A percentile compares a stretch with the other conserved stretches of the same genome.
Evolutionary conservation across 2,113 vertebrate genomes (phyloP).

Genomic region (Ramphastos sulfuratus): DNA sequence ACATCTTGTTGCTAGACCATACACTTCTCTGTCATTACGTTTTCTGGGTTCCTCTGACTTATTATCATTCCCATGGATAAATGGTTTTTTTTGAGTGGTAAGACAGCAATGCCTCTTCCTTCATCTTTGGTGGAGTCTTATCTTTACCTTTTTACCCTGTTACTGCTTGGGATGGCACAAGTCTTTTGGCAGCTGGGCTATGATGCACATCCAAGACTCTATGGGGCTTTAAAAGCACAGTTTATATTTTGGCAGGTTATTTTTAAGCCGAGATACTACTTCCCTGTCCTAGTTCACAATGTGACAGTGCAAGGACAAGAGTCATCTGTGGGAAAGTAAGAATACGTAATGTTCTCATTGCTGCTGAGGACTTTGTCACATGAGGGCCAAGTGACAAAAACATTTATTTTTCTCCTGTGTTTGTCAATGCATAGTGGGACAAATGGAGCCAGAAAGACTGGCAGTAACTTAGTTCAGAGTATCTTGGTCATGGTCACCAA

Average conservation of each 20-base stretch:
- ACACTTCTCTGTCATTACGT: not conserved
- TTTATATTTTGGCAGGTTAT: not conserved
- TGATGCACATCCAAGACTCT: not conserved
- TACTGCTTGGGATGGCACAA: not conserved
- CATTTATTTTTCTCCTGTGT: not conserved
- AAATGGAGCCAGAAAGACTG: not conserved
- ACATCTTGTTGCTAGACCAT: not conserved
- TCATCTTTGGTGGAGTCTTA: not conserved
- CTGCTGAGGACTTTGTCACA: not conserved
- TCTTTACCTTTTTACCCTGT: not conserved
- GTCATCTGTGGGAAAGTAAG: not conserved
- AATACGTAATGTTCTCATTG: not conserved
- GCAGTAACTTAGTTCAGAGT: not conserved
- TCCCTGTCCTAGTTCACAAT: not conserved
- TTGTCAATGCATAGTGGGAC: not conserved
- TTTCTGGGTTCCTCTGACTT: not conserved
- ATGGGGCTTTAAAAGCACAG: not conserved
- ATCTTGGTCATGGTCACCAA: not conserved
- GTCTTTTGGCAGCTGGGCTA: not conserved
- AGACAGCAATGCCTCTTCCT: not conserved
- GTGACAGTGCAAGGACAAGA: not conserved
- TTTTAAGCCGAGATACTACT: not conserved
- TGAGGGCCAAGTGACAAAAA: not conserved
- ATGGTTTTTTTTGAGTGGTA: not conserved
- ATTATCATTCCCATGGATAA: not conserved